Base-by-base conservation (phyloP, 64 coral and sea anemone species). In the Montipora cactus region DNA sequence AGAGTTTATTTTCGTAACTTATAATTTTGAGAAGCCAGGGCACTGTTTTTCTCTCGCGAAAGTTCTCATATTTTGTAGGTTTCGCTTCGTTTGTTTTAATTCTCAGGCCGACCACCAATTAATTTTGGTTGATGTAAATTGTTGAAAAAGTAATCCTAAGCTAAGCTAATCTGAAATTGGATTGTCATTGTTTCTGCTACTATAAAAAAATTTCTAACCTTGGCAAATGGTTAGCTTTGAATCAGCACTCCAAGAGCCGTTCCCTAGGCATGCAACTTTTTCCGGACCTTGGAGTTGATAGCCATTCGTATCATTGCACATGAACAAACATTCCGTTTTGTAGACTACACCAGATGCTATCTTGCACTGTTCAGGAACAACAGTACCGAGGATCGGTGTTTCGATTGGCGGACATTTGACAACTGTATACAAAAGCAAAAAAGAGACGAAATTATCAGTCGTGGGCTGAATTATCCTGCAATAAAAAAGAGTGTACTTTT, bases 181-280 rank as follows among this genome's bases (percentile, higher is more conserved):
- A 19, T 44, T 7, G 37, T 37, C 37, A 37, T 37, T 37, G 0
- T 37, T 37, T 37, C 37, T 37, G 37, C 37, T 37, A 37, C 37
- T 37, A 37, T 37, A 37, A 37, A 37, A 37, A 37, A 44, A 7
- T 14, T 49, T 18, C 11, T 11, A 51, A 93, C 92, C 92, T 93
- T 22, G 53, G 53, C 92, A 93, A 7, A 18, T 79, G 14, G 67
- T 37, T 0, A 44, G 16, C 13, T 1, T 75, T 12, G n/a, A 44
- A 59, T 93, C 84, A 20, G 21, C 67, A 80, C 83, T 84, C 92
- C 92, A 93, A 16, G 67, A 72, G 4, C 92, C 92, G 16, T 80
- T 88, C 61, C 19, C 59, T 59, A 52, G 80, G 76, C 92, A 93
- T 4, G 77, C 49, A 3, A 78, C 50, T 2, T 66, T 28, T 48